phyloP scores from a whole-genome alignment of 1,140 invertebrate species.

The Eumaeus atala region DNA sequence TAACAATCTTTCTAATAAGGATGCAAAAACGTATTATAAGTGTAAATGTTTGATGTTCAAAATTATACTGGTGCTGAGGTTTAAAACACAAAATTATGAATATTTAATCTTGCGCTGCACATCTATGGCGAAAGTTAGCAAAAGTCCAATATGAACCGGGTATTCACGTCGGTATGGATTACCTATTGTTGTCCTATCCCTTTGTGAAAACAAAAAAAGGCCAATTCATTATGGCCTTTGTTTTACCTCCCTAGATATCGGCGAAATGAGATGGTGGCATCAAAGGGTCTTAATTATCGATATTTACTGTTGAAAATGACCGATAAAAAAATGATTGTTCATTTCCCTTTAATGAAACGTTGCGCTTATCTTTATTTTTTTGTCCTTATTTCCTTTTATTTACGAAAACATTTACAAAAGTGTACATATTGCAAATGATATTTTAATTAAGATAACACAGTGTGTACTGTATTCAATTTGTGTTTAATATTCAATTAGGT shows the following conservation, averaged over 20 bases:
- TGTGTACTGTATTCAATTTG: no score
- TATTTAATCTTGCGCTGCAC: neutral
- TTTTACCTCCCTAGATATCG: slow-evolving; percentile 26
- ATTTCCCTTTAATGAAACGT: slow-evolving; percentile 7
- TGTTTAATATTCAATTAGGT: no score
- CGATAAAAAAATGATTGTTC: slow-evolving; percentile 12
- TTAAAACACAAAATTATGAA: no score
- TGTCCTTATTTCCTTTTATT: neutral
- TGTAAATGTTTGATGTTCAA: no score
- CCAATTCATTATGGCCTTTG: slow-evolving; percentile 29
- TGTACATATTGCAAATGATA: no score
- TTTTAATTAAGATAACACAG: no score
- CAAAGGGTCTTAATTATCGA: slow-evolving; percentile 24
- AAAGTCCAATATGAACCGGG: slow-evolving; percentile 25
- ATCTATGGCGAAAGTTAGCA: slow-evolving; percentile 18
- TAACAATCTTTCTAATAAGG: no score
- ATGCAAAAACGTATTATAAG: no score
- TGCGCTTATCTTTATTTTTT: slow-evolving; percentile 2
- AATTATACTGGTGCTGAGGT: no score
- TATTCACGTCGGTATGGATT: slow-evolving; percentile 26
- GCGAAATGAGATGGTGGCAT: slow-evolving; percentile 27
- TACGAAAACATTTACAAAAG: no score
- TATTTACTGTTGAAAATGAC: slow-evolving; percentile 15
- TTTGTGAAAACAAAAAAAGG: slow-evolving; percentile 30
- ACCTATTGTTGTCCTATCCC: slow-evolving; percentile 30